These are phyloP conservation scores for Siphlonurus alternatus DNA, from an alignment of 2,888 invertebrate genomes.

Conservation along the genomic window DNA sequence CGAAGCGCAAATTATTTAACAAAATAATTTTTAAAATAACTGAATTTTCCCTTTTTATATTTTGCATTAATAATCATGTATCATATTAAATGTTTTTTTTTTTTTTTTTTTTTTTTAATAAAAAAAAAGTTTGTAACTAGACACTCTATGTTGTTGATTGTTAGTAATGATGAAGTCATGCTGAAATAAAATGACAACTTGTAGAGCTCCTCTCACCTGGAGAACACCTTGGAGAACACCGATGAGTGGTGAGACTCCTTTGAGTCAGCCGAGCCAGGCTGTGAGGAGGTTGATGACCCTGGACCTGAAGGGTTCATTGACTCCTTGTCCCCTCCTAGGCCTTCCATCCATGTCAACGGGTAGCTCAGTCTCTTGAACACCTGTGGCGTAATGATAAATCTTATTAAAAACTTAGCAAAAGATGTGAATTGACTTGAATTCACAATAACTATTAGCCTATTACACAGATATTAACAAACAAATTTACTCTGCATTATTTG, in stretches of 20 bases:
- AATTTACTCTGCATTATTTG: slow-evolving; percentile 3
- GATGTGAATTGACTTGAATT: slow-evolving; percentile 6
- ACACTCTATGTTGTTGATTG: too few relatives aligned
- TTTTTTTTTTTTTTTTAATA: too few relatives aligned
- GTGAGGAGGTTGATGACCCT: slow-evolving; percentile 3
- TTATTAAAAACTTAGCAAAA: background rate
- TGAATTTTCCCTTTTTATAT: too few relatives aligned
- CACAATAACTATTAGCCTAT: background rate
- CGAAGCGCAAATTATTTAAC: too few relatives aligned
- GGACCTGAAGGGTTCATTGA: slow-evolving; percentile 2
- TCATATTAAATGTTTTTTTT: too few relatives aligned
- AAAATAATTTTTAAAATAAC: too few relatives aligned
- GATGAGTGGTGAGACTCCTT: slow-evolving; percentile 46
- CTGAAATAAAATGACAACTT: too few relatives aligned
- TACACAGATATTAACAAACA: slow-evolving; percentile 6
- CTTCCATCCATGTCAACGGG: slow-evolving; percentile 84
- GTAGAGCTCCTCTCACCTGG: too few relatives aligned
- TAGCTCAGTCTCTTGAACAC: slow-evolving; percentile 84
- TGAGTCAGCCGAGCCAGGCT: slow-evolving; percentile 2
- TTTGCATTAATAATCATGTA: too few relatives aligned
- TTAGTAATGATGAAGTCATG: too few relatives aligned
- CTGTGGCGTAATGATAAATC: slow-evolving; percentile 36
- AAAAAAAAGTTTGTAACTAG: too few relatives aligned
- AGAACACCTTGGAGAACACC: slow-evolving; percentile 82
- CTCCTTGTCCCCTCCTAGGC: slow-evolving; percentile 51